Evolutionary conservation across 2,113 vertebrate species (phyloP), one percentile per base, ranked within the genome.

Genomic region (Crotalus tigris): DNA sequence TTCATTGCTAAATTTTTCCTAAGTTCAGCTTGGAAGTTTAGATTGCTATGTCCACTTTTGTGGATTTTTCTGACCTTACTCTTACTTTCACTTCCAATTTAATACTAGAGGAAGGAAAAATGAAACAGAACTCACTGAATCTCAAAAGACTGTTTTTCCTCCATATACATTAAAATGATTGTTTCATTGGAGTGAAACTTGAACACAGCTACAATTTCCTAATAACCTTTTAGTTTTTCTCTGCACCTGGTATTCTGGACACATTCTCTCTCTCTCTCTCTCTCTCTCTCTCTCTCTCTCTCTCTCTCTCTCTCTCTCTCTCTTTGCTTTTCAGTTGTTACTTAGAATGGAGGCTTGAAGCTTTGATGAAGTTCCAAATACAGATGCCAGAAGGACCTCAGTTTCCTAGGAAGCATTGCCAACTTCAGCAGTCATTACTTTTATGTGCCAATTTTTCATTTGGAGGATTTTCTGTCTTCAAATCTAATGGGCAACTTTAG

Each of bases 281-380:
- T 85, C 53, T 10, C 15, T 39, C 87, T 17, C 24, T 59, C 49
- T 51, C 49, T 96, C 97, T 95, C 69, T 87, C 24, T 92, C 93
- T 92, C 75, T 69, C 87, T 49, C 89, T 90, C 33, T 75, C 33
- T 75, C 64, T 9, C 3, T 39, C 39, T 39, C 39, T 39, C 39
- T 39, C 39, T 39, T 2, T 94, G 49, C 89, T 94, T 53, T 94
- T 95, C 90, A 93, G 87, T 91, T 93, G 94, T 95, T 95, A 97
- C 94, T 94, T 95, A 94, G 94, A 97, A 94, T 53, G 55, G 94
- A 96, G 93, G 95, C 95, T 94, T 92, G 49, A 39, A 95, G 95
- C 97, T 97, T 97, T 97, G 97, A 97, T 96, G 97, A 51, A 93
- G 92, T 96, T 97, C 97, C 97, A 97, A 91, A 94, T 53, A 64